A percentile compares a stretch with the other conserved stretches of the same genome.
phyloP scores from a whole-genome alignment of 2,888 invertebrate species.

The Agrochola macilenta region DNA sequence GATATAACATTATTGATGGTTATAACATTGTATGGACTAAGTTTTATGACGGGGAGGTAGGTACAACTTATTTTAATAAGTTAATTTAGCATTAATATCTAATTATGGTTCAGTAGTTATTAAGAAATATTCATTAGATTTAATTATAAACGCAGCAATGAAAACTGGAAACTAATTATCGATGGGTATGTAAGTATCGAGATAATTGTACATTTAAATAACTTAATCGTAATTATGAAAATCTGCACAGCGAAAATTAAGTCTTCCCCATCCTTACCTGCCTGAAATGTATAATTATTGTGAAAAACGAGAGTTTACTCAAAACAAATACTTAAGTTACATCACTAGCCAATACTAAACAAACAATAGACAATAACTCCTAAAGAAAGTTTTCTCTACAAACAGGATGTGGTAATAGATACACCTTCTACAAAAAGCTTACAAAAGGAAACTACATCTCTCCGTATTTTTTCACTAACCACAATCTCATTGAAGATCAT shows the following conservation, averaged over 20 bases:
- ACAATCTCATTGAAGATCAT: constrained; percentile 47
- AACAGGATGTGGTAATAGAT: constrained; percentile 49
- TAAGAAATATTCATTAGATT: neutral
- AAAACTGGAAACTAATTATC: too few species aligned
- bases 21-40: neutral
- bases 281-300: too few species aligned
- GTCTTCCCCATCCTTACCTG: too few species aligned
- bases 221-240: too few species aligned
- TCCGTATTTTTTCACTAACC: constrained; percentile 44
- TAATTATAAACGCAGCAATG: neutral
- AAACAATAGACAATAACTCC: constrained; percentile 14
- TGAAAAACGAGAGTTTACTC: neutral
- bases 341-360: neutral
- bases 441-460: constrained; percentile 31
- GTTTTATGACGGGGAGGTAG: neutral
- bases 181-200: too few species aligned
- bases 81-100: neutral
- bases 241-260: too few species aligned
- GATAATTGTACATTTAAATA: too few species aligned
- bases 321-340: neutral
- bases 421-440: constrained; percentile 5
- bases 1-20: too few species aligned
- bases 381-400: constrained; percentile 13
- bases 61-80: neutral
- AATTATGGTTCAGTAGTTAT: neutral